Evolutionary conservation across 2,888 invertebrate genomes (phyloP).

Genomic region (Drosophila robusta): DNA sequence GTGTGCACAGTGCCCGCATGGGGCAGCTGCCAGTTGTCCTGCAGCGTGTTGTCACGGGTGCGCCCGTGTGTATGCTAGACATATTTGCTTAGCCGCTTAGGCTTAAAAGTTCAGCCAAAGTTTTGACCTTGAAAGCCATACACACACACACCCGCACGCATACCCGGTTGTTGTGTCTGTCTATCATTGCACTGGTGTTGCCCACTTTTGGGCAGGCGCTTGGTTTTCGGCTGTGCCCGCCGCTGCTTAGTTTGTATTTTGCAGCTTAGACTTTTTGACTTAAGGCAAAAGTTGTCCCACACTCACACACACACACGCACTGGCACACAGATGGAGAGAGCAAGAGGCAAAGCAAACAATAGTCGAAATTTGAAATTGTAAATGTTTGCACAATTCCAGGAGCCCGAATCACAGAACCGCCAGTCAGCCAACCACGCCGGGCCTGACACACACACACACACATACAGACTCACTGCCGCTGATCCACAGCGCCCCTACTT

Average conservation of each 20-base stretch:
- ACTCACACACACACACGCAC: conserved; percentile 11
- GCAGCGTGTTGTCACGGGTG: conserved; percentile 36
- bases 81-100: conserved; percentile 59
- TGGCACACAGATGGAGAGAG: conserved; percentile 7
- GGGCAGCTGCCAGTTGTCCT: conserved; percentile 25
- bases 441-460: conserved; percentile 23
- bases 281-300: conserved; percentile 56
- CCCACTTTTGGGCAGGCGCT: conserved; percentile 26
- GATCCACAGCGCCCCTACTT: background rate
- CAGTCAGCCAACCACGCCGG: conserved; percentile 38
- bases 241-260: conserved; percentile 39
- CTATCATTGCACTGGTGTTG: conserved; percentile 22
- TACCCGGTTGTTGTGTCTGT: conserved; percentile 8
- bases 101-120: conserved; percentile 56
- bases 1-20: conserved; percentile 39
- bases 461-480: background rate
- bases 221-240: conserved; percentile 11
- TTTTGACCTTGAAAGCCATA: conserved; percentile 58
- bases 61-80: conserved; percentile 42
- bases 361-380: conserved; percentile 77
- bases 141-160: conserved; percentile 4
- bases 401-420: conserved; percentile 48
- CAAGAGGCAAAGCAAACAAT: conserved; percentile 63
- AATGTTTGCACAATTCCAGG: conserved; percentile 72
- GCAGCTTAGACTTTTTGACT: conserved; percentile 61